These are phyloP conservation scores for Catocala sponsa DNA, from an alignment of 2,888 invertebrate species.

Conservation along the genomic window DNA sequence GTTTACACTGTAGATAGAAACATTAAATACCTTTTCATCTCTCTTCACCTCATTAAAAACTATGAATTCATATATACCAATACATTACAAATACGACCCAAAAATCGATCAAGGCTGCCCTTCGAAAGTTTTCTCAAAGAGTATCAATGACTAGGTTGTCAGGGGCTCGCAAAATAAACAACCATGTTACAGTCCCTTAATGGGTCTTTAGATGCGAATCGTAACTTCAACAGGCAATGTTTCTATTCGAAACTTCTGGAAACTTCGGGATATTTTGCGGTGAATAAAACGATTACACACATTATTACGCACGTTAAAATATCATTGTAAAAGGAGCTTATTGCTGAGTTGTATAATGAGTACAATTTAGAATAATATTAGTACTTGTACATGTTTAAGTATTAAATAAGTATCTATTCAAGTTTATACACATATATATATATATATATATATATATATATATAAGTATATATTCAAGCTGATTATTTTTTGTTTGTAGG, in stretches of 20 bases:
- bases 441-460: too few relatives aligned
- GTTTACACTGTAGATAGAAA: too few relatives aligned
- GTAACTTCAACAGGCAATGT: conserved; percentile 32
- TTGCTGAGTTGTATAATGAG: not conserved
- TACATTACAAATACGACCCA: conserved; percentile 9
- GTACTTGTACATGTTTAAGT: too few relatives aligned
- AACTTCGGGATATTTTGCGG: conserved; percentile 19
- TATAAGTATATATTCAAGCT: too few relatives aligned
- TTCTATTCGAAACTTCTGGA: conserved; percentile 27
- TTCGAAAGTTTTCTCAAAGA: conserved; percentile 36
- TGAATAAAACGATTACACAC: conserved; percentile 4
- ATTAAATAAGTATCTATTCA: too few relatives aligned
- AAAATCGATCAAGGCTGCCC: conserved; percentile 25
- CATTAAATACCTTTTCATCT: too few relatives aligned
- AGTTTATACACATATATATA: too few relatives aligned
- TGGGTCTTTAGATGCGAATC: conserved; percentile 38
- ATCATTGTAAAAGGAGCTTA: conserved; percentile 1
- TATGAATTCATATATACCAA: conserved; percentile 3
- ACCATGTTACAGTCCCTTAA: conserved; percentile 33
- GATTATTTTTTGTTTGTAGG: too few relatives aligned
- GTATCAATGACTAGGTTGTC: conserved; percentile 29
- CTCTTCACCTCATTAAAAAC: too few relatives aligned
- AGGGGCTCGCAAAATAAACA: conserved; percentile 36
- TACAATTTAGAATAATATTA: not conserved
- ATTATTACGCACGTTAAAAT: conserved; percentile 2